Evolutionary conservation across 30 jellyfish, hydroid and myxozoan genomes (phyloP).

Genomic region (Haliclystus octoradiatus): DNA sequence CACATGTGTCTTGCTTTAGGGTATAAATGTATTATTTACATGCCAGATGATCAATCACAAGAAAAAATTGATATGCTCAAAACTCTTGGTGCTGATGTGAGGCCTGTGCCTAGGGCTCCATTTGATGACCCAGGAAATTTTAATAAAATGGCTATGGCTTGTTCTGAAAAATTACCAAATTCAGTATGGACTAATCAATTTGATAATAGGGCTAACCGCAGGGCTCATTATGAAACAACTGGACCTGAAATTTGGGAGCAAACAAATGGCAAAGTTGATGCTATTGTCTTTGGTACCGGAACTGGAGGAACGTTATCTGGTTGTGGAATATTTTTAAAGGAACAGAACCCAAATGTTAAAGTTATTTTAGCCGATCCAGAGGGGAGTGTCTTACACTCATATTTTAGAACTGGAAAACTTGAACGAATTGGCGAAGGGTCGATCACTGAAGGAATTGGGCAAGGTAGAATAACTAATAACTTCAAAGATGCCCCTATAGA

Average conservation of each 20-base stretch:
- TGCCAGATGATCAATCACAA: constrained; percentile 80
- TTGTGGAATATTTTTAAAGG: constrained; percentile 75
- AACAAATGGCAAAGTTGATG: constrained; percentile 90
- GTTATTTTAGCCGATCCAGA: constrained; percentile 83
- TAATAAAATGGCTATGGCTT: constrained; percentile 74
- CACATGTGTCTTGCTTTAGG: constrained; percentile 80
- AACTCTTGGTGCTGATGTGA: constrained; percentile 92
- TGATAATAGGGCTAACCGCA: constrained; percentile 70
- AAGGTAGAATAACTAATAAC: constrained; percentile 70
- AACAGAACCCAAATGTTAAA: constrained; percentile 49
- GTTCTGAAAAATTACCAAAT: constrained; percentile 51
- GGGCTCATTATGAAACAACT: constrained; percentile 87
- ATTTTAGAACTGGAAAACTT: constrained; percentile 51
- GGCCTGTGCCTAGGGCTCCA: constrained; percentile 94
- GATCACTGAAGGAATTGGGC: constrained; percentile 91
- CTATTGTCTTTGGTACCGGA: constrained; percentile 81
- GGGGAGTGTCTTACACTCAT: constrained; percentile 78
- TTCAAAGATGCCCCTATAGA: constrained; percentile 84
- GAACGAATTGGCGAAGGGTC: constrained; percentile 80
- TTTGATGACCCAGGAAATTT: constrained; percentile 77
- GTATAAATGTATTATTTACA: constrained; percentile 66
- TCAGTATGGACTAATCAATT: constrained; percentile 88
- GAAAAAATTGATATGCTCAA: constrained; percentile 72
- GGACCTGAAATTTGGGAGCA: constrained; percentile 98
- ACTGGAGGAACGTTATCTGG: constrained; percentile 97